phyloP scores from a whole-genome alignment of 2,113 vertebrate genomes.

The Pygoscelis antarcticus region DNA sequence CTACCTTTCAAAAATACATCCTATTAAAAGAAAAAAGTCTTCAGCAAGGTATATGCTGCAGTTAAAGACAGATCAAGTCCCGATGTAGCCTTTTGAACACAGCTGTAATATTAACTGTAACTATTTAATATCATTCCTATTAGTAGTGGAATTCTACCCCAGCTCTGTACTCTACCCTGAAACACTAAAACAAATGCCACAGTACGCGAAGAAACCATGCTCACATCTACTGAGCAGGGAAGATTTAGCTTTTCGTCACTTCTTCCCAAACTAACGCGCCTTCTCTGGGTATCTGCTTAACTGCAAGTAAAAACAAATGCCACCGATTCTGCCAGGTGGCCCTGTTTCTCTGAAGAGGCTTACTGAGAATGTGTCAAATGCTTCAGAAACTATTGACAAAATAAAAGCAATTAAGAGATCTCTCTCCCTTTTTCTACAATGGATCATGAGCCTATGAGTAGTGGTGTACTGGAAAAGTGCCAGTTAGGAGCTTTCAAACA shows the following conservation, averaged over 20 bases:
- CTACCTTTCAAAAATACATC: neutral
- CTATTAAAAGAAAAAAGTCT: neutral
- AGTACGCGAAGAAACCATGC: fast-evolving
- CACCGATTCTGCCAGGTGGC: neutral
- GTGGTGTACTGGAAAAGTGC: neutral
- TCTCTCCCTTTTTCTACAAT: neutral
- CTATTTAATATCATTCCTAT: neutral
- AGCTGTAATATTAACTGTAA: neutral
- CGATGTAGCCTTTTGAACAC: neutral
- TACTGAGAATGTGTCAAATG: neutral
- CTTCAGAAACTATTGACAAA: neutral
- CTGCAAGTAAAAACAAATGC: neutral
- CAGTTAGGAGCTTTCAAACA: neutral
- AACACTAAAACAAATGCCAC: neutral
- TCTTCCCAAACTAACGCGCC: neutral
- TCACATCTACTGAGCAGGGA: neutral
- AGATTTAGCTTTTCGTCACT: neutral
- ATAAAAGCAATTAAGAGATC: neutral
- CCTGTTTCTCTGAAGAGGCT: neutral
- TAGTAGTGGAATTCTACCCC: neutral
- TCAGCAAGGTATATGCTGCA: neutral
- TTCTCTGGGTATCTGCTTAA: neutral
- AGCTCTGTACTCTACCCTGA: neutral
- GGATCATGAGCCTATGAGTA: neutral
- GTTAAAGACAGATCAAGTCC: neutral